A percentile compares a stretch with the other conserved stretches of the same genome.
phyloP scores from a whole-genome alignment of 2,888 invertebrate species.

The Ochropleura plecta region DNA sequence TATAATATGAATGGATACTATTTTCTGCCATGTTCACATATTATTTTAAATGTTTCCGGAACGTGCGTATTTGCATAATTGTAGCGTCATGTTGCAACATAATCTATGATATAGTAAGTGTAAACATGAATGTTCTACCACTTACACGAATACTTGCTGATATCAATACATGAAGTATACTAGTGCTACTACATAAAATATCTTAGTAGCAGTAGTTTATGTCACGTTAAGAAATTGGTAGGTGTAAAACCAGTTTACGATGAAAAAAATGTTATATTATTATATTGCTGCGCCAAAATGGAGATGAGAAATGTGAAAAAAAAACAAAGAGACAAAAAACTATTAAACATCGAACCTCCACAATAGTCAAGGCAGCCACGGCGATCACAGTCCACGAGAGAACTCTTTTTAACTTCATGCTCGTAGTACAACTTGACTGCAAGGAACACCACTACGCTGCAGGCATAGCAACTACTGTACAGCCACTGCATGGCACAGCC shows the following conservation, averaged over 20 bases:
- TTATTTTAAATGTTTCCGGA: neutral
- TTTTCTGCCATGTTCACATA: neutral
- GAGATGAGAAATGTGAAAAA: neutral
- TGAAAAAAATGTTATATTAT: neutral
- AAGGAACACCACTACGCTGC: slow-evolving; percentile 80
- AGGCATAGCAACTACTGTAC: slow-evolving; percentile 79
- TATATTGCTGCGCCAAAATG: neutral
- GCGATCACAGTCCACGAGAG: slow-evolving; percentile 69
- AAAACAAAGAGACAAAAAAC: neutral
- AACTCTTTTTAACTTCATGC: slow-evolving; percentile 80
- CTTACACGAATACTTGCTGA: too few relatives aligned
- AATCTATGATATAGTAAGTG: neutral
- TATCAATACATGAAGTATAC: neutral
- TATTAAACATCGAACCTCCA: slow-evolving; percentile 75
- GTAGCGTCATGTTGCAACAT: slow-evolving; percentile 20
- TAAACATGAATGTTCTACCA: neutral
- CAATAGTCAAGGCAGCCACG: slow-evolving; percentile 70
- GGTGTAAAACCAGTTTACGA: neutral
- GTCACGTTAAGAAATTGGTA: neutral
- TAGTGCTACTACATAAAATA: neutral
- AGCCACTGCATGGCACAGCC: slow-evolving; percentile 78
- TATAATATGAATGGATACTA: neutral
- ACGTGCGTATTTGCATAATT: slow-evolving; percentile 33
- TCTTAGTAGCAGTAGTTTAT: neutral
- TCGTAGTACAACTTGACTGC: slow-evolving; percentile 79